phyloP scores from a whole-genome alignment of 1,140 invertebrate species.

The Lycorma delicatula region DNA sequence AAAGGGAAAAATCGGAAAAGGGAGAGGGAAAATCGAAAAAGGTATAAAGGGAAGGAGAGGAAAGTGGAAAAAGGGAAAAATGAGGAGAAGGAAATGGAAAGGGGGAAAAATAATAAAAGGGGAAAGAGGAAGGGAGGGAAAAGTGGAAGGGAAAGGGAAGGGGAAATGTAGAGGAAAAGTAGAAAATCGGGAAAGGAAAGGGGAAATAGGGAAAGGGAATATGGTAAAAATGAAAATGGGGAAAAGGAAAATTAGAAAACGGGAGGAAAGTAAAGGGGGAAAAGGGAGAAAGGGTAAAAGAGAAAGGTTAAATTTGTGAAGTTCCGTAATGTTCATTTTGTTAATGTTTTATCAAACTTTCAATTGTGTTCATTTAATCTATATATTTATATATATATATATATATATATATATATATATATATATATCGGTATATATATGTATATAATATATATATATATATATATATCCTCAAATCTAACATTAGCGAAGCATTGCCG shows the following conservation, averaged over 20 bases:
- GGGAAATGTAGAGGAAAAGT: neutral
- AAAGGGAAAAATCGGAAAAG: neutral
- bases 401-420: too few species aligned
- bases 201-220: neutral
- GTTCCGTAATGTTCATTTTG: too few species aligned
- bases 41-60: neutral
- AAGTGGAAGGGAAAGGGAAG: neutral
- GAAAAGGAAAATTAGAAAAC: neutral
- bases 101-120: neutral
- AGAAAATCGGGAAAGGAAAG: neutral
- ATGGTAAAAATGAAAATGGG: neutral
- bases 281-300: neutral
- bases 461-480: too few species aligned
- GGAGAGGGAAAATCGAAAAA: neutral
- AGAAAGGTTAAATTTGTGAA: neutral
- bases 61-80: neutral
- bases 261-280: neutral
- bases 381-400: too few species aligned
- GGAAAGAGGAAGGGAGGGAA: too few species aligned
- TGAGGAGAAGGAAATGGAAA: neutral
- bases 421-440: too few species aligned
- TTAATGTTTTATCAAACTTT: too few species aligned
- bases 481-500: too few species aligned
- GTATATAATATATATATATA: too few species aligned
- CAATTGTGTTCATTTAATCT: too few species aligned